Percentiles rank a stretch among this genome's conserved stretches.
Evolutionary conservation across 1,140 invertebrate genomes (phyloP).

Genomic region (Pissodes strobi): DNA sequence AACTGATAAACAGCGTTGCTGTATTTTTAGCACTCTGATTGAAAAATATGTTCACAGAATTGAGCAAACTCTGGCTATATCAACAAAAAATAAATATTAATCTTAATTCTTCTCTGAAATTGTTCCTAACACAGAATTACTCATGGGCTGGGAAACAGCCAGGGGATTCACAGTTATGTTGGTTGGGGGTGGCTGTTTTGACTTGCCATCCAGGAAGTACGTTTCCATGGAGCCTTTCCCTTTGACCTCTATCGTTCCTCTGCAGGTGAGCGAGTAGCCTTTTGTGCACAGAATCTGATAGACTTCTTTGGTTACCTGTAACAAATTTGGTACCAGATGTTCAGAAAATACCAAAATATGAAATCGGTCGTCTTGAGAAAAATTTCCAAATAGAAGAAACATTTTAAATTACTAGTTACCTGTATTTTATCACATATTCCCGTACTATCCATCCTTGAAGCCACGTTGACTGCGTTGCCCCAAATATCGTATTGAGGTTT

Average conservation of each 20-base stretch:
- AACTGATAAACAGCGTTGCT: no score
- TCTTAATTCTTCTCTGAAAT: conserved; percentile 42
- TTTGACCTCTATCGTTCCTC: conserved; percentile 87
- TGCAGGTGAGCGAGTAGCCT: conserved; percentile 76
- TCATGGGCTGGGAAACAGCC: conserved; percentile 31
- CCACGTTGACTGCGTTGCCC: conserved; percentile 94
- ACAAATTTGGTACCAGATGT: conserved; percentile 24
- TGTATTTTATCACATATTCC: conserved; percentile 81
- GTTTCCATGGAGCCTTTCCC: conserved; percentile 96
- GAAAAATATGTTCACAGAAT: no score
- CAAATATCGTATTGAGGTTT: conserved; percentile 93
- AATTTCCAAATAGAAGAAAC: no score
- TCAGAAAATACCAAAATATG: not conserved
- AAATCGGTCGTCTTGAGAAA: no score
- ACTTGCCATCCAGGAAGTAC: conserved; percentile 74
- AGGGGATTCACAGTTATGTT: conserved; percentile 53
- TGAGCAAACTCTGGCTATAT: not conserved
- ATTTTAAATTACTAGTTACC: no score
- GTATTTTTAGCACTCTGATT: no score
- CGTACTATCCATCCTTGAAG: conserved; percentile 86
- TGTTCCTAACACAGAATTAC: conserved; percentile 38
- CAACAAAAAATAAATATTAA: no score
- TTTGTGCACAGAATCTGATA: conserved; percentile 75
- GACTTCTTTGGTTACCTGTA: conserved; percentile 84
- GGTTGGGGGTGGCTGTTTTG: conserved; percentile 35